Conservation (phyloP, 2,888 invertebrate species). For the Xanthorhoe spadicearia region DNA sequence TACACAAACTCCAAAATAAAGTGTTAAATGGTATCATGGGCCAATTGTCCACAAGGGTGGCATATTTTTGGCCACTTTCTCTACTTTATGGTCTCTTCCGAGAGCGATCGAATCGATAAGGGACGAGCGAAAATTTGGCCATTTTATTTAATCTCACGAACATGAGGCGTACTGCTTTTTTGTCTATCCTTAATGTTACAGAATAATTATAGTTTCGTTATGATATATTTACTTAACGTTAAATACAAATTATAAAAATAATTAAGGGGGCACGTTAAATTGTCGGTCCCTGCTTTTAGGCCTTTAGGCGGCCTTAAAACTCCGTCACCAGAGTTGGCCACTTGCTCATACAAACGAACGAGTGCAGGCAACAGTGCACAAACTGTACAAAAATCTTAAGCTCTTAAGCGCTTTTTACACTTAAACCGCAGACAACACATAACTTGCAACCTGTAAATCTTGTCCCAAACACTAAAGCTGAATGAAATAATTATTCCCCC, state of each 20-base stretch:
- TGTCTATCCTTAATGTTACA: no score
- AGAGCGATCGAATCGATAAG: slow-evolving; percentile 46
- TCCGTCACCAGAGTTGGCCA: no score
- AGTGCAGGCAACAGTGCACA: no score
- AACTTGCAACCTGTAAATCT: background rate
- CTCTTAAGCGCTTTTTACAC: no score
- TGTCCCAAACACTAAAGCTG: slow-evolving; percentile 18
- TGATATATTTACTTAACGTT: no score
- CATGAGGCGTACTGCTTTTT: background rate
- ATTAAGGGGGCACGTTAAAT: no score
- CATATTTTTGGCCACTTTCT: slow-evolving; percentile 44
- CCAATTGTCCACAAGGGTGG: slow-evolving; percentile 43
- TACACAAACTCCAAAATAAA: slow-evolving; percentile 5
- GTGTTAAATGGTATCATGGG: slow-evolving; percentile 22
- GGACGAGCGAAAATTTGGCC: slow-evolving; percentile 26
- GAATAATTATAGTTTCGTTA: no score
- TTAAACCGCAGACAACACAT: background rate
- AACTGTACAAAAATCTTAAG: no score
- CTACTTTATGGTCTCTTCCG: slow-evolving; percentile 43
- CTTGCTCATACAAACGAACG: no score
- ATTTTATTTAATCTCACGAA: background rate
- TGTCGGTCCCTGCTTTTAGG: no score
- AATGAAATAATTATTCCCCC: slow-evolving; percentile 22
- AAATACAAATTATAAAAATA: no score
- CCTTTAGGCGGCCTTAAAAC: no score